These are phyloP conservation scores for Hypanus sabinus DNA, from an alignment of 2,113 vertebrate genomes.

Conservation along the genomic window DNA sequence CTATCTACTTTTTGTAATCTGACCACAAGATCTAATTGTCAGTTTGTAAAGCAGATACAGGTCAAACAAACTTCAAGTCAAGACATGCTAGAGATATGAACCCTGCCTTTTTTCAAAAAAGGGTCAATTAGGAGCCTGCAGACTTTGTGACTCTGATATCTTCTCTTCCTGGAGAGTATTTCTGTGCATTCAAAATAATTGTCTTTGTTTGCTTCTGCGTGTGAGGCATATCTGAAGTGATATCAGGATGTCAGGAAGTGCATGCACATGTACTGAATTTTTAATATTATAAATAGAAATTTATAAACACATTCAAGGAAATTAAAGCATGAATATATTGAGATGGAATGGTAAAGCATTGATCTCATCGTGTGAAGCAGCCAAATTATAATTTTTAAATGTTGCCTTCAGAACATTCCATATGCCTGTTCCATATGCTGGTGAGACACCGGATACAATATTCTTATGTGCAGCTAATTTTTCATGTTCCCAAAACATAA, in stretches of 20 bases:
- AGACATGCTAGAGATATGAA: background rate
- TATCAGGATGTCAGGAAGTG: background rate
- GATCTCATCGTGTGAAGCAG: background rate
- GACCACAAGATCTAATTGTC: background rate
- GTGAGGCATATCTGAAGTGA: background rate
- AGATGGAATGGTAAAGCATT: background rate
- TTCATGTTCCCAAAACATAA: background rate
- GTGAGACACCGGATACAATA: background rate
- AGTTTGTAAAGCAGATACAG: background rate
- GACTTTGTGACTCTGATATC: background rate
- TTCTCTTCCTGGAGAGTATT: background rate
- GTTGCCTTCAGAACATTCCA: background rate
- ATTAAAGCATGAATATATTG: background rate
- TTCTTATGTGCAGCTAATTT: background rate
- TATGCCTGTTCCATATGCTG: background rate
- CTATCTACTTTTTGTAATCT: background rate
- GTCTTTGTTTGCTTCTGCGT: background rate
- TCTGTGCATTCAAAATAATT: background rate
- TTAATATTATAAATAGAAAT: background rate
- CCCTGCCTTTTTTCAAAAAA: background rate
- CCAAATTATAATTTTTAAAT: background rate
- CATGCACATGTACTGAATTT: background rate
- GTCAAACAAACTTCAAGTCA: background rate
- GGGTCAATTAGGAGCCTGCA: background rate
- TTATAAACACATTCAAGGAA: background rate